Conservation (phyloP, 2,888 invertebrate genomes). For the Acanthosepion lycidas region DNA sequence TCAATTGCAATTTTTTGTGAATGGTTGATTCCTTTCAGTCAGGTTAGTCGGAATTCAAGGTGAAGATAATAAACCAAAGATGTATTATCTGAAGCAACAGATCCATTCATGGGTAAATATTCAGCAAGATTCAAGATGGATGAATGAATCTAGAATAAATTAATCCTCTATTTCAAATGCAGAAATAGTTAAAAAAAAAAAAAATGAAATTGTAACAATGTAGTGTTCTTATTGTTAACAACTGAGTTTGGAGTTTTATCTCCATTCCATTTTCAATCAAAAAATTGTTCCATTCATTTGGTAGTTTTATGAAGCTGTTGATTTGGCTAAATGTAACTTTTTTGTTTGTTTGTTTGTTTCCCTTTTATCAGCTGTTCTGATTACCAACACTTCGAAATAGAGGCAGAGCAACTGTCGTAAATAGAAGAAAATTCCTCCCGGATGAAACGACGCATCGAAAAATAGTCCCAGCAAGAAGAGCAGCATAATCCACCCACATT, state of each 20-base stretch:
- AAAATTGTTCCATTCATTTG: too few relatives aligned
- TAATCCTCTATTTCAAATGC: too few relatives aligned
- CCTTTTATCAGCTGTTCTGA: neutral
- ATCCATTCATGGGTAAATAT: neutral
- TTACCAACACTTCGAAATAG: too few relatives aligned
- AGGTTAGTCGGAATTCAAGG: neutral
- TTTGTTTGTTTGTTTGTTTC: too few relatives aligned
- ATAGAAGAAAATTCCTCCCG: neutral
- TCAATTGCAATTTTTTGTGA: neutral
- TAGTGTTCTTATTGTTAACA: too few relatives aligned
- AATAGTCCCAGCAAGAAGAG: neutral
- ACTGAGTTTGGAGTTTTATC: too few relatives aligned
- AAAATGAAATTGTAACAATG: too few relatives aligned
- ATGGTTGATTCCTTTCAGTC: neutral
- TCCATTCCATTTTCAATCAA: neutral
- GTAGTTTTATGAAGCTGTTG: neutral
- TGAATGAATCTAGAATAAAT: too few relatives aligned
- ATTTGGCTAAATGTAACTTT: neutral
- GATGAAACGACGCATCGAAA: constrained; percentile 8
- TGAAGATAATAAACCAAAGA: neutral
- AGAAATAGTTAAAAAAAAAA: too few relatives aligned
- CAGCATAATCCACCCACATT: neutral
- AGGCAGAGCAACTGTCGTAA: neutral
- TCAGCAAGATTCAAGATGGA: too few relatives aligned
- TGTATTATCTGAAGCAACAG: neutral